phyloP scores from a whole-genome alignment of 2,888 invertebrate genomes.

The Drosophila merina region DNA sequence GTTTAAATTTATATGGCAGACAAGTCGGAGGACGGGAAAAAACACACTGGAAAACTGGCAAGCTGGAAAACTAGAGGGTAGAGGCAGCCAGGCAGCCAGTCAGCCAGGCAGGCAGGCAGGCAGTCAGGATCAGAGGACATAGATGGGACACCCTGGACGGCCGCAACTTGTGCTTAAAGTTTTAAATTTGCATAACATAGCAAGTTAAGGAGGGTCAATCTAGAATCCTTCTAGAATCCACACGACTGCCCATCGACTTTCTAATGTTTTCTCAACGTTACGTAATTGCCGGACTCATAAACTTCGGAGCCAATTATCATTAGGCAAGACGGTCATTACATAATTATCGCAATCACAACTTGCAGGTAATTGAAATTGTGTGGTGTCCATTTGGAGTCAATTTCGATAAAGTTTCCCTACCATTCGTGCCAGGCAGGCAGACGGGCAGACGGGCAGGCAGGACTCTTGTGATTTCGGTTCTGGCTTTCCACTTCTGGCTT shows the following conservation, averaged over 20 bases:
- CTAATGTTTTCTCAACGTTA: slow-evolving; percentile 42
- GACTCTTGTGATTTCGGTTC: slow-evolving; percentile 17
- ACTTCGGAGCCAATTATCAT: slow-evolving; percentile 68
- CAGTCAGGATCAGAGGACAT: slow-evolving; percentile 42
- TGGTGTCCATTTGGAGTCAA: slow-evolving; percentile 73
- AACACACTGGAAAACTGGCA: slow-evolving; percentile 1
- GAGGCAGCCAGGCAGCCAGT: not conserved
- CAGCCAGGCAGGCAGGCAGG: slow-evolving; percentile 8
- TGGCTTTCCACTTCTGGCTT: slow-evolving; percentile 39
- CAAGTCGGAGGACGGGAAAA: slow-evolving; percentile 26
- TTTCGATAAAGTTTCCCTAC: slow-evolving; percentile 73
- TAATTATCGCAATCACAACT: slow-evolving; percentile 77
- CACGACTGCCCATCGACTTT: slow-evolving; percentile 14
- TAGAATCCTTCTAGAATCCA: slow-evolving; percentile 25
- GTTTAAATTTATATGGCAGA: slow-evolving; percentile 74
- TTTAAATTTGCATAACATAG: slow-evolving; percentile 70
- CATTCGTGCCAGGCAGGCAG: not conserved
- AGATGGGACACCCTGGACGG: slow-evolving; percentile 25
- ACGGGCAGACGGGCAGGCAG: not conserved
- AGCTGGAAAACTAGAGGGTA: too few species aligned
- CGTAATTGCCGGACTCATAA: slow-evolving; percentile 72
- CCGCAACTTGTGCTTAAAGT: slow-evolving; percentile 72
- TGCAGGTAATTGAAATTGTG: slow-evolving; percentile 73
- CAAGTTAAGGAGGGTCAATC: slow-evolving; percentile 12
- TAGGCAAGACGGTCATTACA: slow-evolving; percentile 66